These are phyloP conservation scores for Pristionchus pacificus DNA, from an alignment of 1,140 invertebrate genomes.

Conservation along the genomic window DNA sequence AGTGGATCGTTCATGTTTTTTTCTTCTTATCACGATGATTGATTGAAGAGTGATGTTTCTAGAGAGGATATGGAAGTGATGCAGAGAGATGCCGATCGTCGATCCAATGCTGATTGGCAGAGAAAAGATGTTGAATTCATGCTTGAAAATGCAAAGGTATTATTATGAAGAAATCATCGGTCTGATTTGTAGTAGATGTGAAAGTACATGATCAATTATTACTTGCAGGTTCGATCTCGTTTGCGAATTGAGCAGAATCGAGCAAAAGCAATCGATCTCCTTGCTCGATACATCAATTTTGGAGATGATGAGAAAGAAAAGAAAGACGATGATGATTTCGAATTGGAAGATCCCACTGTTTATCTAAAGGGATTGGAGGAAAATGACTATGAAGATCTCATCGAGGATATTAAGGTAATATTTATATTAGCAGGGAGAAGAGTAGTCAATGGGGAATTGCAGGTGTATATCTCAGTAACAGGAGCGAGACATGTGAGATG, in stretches of 20 bases:
- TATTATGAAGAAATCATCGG: neutral
- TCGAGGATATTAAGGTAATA: constrained; percentile 85
- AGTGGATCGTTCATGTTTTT: too few relatives aligned
- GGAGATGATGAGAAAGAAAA: constrained; percentile 69
- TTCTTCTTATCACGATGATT: too few relatives aligned
- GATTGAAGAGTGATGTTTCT: neutral
- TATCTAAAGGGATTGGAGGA: constrained; percentile 82
- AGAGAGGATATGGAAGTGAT: constrained; percentile 78
- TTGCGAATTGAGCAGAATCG: constrained; percentile 88
- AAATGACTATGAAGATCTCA: constrained; percentile 89
- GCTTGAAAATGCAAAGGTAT: constrained; percentile 57
- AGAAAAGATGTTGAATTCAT: constrained; percentile 73
- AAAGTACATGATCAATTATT: neutral
- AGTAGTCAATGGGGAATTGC: constrained; percentile 12
- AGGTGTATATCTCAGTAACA: constrained; percentile 62
- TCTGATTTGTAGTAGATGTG: too few relatives aligned
- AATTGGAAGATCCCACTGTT: constrained; percentile 87
- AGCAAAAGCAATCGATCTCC: constrained; percentile 93
- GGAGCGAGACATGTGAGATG: constrained; percentile 81
- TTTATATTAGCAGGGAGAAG: too few relatives aligned
- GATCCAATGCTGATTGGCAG: constrained; percentile 88
- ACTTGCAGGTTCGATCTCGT: constrained; percentile 67
- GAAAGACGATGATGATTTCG: constrained; percentile 72
- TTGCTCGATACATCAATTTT: constrained; percentile 58
- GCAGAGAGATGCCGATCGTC: constrained; percentile 87